A percentile compares a stretch with the other conserved stretches of the same genome.
These are phyloP conservation scores for Antedon bifida DNA, from an alignment of 35 echinoderm and acorn worm genomes.

Conservation along the genomic window DNA sequence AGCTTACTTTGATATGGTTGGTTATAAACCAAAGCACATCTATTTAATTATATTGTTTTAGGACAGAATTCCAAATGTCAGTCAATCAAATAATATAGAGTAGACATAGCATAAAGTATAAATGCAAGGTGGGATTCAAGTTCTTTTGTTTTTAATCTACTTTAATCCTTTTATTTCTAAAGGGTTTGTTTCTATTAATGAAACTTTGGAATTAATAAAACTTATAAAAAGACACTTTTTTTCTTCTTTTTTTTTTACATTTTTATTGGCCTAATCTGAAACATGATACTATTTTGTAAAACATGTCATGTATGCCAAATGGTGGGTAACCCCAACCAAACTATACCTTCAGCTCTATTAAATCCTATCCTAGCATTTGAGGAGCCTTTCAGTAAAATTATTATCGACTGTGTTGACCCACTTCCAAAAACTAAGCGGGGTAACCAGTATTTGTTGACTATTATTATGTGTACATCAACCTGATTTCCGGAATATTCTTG, in stretches of 20 bases:
- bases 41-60: too few species aligned
- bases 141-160: too few species aligned
- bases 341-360: slow-evolving; percentile 13
- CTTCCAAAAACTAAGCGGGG: slow-evolving; percentile 35
- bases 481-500: not conserved
- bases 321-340: slow-evolving; percentile 31
- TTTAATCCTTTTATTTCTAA: too few species aligned
- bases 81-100: too few species aligned
- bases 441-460: slow-evolving; percentile 28
- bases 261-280: slow-evolving; percentile 36
- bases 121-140: too few species aligned
- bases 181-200: too few species aligned
- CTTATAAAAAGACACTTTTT: not conserved
- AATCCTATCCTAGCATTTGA: slow-evolving; percentile 35
- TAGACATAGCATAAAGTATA: too few species aligned
- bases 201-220: slow-evolving; percentile 22
- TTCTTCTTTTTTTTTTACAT: slow-evolving; percentile 2
- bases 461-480: not conserved
- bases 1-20: too few species aligned
- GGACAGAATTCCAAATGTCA: too few species aligned
- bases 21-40: too few species aligned
- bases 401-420: slow-evolving; percentile 54
- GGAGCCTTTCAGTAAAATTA: slow-evolving; percentile 34
- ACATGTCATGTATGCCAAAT: slow-evolving; percentile 47
- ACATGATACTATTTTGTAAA: slow-evolving; percentile 17